Evolutionary conservation across 1,140 invertebrate species (phyloP).

Genomic region (Penaeus japonicus): DNA sequence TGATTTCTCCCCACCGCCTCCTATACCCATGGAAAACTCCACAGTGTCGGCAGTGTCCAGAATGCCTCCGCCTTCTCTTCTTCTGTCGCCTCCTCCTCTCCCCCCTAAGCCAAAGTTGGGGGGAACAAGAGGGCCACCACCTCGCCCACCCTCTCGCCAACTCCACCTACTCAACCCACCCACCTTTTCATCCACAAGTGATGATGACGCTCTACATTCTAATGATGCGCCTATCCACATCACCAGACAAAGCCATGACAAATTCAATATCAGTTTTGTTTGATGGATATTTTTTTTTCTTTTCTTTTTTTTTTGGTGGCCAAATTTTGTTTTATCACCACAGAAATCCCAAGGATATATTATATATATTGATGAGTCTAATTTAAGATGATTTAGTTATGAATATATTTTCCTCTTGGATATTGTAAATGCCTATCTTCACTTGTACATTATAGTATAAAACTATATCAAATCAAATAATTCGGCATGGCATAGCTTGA

Average conservation of each 20-base stretch:
- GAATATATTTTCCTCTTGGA: not conserved
- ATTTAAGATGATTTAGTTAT: not conserved
- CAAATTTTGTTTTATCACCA: not conserved
- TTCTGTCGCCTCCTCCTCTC: conserved; percentile 48
- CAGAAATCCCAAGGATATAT: not conserved
- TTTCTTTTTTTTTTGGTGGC: not conserved
- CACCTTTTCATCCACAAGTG: conserved; percentile 14
- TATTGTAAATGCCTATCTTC: not conserved
- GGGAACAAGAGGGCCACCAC: conserved; percentile 42
- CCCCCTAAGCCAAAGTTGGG: conserved; percentile 57
- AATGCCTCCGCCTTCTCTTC: conserved; percentile 27
- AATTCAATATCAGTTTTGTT: conserved; percentile 53
- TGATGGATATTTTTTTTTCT: not conserved
- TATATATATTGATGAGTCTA: not conserved
- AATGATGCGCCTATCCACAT: conserved; percentile 32
- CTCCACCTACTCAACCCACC: conserved; percentile 44
- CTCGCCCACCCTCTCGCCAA: conserved; percentile 55
- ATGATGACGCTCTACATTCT: conserved; percentile 14
- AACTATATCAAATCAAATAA: conserved; percentile 7
- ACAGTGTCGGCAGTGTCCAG: not conserved
- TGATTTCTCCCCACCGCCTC: conserved; percentile 14
- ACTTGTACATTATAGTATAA: conserved; percentile 13
- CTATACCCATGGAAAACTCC: not conserved
- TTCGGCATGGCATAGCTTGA: conserved; percentile 22
- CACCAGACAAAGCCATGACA: conserved; percentile 25